Base-by-base conservation (phyloP, 2,797 vertebrate species). In the Danio jaintianensis region DNA sequence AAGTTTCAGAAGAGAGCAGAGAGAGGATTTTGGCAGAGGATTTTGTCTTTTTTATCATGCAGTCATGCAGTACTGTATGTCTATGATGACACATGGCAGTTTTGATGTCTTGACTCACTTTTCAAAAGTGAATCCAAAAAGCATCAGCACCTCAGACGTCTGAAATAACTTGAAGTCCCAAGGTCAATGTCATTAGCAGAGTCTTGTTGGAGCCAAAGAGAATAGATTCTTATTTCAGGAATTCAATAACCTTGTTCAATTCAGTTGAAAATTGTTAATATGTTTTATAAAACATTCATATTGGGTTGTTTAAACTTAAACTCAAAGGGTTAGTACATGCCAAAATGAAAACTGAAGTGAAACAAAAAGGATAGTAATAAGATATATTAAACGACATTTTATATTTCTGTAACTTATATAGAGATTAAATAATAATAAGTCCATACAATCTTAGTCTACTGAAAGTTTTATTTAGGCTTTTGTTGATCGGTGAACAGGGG, bases 11-110 rank as follows among this genome's bases (percentile, higher is more conserved):
- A 56, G 55, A 5, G 55, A 29, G n/a, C 64, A 36, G 45, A 70
- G 29, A 74, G 73, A 52, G 7, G 20, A 43, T 43, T 70, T 29
- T 29, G 29, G 38, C 74, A 53, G 6, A 59, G 40, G 40, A 82
- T 79, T 59, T 75, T 53, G n/a, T 82, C 56, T 42, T 70, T 70
- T 10, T 7, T 61, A 40, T 76, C 47, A n/a, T n/a, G n/a, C n/a
- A 76, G 55, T 82, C 40, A 63, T 22, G 12, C 18, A 6, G 29
- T 29, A 29, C 29, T 29, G 29, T 29, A 29, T 29, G 29, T 55
- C 48, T 62, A 48, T 67, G 47, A 52, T 4, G 43, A 64, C 18
- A 63, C 36, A 52, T 68, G 59, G 48, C 42, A 45, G 62, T 55
- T 76, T 40, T 18, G 20, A 56, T 67, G 12, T 67, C 50, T 67